Evolutionary conservation across 2,797 vertebrate species (phyloP), one percentile per base, ranked within the genome.

Genomic region (Pseudopleuronectes americanus): DNA sequence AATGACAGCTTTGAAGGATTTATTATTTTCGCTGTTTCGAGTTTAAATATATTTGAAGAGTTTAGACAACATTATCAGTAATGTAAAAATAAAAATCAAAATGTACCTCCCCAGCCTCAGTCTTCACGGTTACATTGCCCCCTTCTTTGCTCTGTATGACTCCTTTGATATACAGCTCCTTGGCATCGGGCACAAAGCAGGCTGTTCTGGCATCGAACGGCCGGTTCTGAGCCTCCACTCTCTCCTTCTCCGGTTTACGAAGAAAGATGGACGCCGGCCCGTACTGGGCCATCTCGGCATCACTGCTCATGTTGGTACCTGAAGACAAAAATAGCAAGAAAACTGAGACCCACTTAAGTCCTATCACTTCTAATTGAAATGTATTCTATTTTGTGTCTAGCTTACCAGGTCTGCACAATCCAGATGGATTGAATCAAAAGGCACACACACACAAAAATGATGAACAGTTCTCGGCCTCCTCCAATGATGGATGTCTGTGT

Each of bases 141-240:
- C 85, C 91, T 21, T 96, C 95, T 4, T 77, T 81, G 36, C 87
- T 92, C 88, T 95, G 95, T 61, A 97, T 93, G 61, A 90, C 92
- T 1, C 93, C 96, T 84, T 92, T 95, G 75, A 90, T 84, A 38
- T 96, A 97, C 57, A 95, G 94, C 22, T 89, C 79, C 76, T 94
- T 95, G 0, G 90, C 51, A 21, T 97, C 93, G 0, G 92, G 90
- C 76, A 96, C 95, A 45, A 92, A 97, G 84, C 95, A 95, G 59
- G 94, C 93, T 0, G 94, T 95, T n/a, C 91, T 96, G 81, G 95
- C 94, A 24, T 97, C 96, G n/a, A 97, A 97, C 0, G 93, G 93
- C 19, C 92, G 94, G 79, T 95, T 96, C 90, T 97, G 96, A 19
- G 95, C 94, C 73, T 96, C 95, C 0, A 89, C 92, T 45, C 95